These are phyloP conservation scores for Allygus modestus DNA, from an alignment of 2,888 invertebrate genomes.

Conservation along the genomic window DNA sequence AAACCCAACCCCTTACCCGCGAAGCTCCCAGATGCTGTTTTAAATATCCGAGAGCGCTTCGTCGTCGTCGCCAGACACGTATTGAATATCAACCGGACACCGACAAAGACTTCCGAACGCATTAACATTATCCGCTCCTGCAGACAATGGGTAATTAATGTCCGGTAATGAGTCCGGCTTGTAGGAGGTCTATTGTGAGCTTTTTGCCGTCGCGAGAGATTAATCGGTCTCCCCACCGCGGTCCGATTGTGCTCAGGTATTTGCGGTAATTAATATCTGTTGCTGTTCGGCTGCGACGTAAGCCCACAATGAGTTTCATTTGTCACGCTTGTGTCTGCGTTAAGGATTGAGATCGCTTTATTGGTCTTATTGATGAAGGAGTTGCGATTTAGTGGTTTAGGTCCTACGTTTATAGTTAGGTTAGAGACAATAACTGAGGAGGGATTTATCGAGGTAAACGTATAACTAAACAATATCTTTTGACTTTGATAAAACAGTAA, in stretches of 20 bases:
- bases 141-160: constrained; percentile 54
- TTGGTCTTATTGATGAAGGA: too few relatives aligned
- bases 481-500: too few relatives aligned
- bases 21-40: neutral
- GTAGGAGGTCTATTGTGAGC: constrained; percentile 50
- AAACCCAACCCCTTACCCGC: neutral
- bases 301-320: neutral
- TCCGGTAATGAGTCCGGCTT: constrained; percentile 40
- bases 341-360: too few relatives aligned
- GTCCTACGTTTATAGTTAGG: too few relatives aligned
- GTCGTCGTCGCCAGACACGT: constrained; percentile 3
- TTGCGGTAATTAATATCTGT: constrained; percentile 38
- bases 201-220: constrained; percentile 47
- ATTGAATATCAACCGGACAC: constrained; percentile 44
- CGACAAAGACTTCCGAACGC: constrained; percentile 56
- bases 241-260: constrained; percentile 44
- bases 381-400: too few relatives aligned
- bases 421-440: too few relatives aligned
- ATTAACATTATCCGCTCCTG: constrained; percentile 49
- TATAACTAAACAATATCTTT: too few relatives aligned
- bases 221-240: neutral
- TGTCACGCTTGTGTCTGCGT: too few relatives aligned
- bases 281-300: neutral
- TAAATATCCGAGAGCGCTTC: neutral
- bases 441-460: too few relatives aligned